A percentile compares a stretch with the other conserved stretches of the same genome.
Conservation (phyloP, 2,113 vertebrate species). For the Boulengeromyrus knoepffleri region DNA sequence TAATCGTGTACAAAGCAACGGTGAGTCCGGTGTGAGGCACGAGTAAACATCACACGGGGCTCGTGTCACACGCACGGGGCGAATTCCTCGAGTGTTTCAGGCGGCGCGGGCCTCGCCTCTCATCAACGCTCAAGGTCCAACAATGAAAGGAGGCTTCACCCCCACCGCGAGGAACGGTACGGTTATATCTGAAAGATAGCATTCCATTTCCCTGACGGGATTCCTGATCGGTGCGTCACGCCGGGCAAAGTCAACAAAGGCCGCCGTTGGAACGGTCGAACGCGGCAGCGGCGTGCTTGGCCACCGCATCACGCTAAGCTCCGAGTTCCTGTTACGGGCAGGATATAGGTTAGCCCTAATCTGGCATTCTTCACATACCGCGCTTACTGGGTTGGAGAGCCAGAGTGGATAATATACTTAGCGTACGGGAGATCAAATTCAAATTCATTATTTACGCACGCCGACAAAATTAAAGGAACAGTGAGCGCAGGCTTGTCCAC, state of each 20-base stretch:
- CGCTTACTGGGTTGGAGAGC: neutral
- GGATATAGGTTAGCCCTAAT: neutral
- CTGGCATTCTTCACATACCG: neutral
- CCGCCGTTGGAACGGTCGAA: slow-evolving; percentile 14
- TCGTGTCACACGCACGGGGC: slow-evolving; percentile 29
- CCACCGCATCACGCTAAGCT: neutral
- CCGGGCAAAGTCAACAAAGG: slow-evolving; percentile 25
- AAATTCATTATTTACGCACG: neutral
- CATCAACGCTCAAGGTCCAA: slow-evolving; percentile 47
- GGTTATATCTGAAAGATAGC: slow-evolving; percentile 42
- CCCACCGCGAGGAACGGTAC: slow-evolving; percentile 20
- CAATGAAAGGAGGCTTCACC: slow-evolving; percentile 28
- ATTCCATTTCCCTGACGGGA: slow-evolving; percentile 52
- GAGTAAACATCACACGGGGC: slow-evolving; percentile 50
- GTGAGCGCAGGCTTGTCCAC: neutral
- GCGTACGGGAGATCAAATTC: neutral
- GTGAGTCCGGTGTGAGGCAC: slow-evolving; percentile 25
- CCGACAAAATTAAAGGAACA: neutral
- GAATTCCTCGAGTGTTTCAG: slow-evolving; percentile 47
- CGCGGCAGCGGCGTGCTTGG: neutral
- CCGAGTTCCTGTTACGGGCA: neutral
- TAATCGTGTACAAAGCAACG: neutral
- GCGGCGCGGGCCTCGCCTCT: slow-evolving; percentile 32
- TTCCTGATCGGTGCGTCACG: slow-evolving; percentile 28
- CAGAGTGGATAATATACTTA: neutral